Conservation (phyloP, 2,113 vertebrate genomes). For the Agelaius phoeniceus region DNA sequence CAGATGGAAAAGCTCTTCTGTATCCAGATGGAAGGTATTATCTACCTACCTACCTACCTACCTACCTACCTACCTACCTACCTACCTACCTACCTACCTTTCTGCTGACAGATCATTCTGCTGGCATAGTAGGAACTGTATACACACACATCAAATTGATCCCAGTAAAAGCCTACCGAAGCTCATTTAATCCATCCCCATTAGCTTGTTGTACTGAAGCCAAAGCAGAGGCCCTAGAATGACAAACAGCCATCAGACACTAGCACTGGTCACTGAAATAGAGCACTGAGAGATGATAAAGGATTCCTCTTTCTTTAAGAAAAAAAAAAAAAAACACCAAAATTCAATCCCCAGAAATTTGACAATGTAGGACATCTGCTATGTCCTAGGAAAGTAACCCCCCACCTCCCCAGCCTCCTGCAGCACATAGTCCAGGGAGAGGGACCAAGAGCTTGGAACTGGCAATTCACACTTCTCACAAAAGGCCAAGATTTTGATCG, state of each 20-base stretch:
- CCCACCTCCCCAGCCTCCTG: not conserved
- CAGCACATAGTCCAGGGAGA: rapidly evolving
- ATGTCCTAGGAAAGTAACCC: not conserved
- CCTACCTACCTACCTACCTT: not conserved
- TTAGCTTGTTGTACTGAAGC: not conserved
- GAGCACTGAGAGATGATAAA: not conserved
- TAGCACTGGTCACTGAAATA: not conserved
- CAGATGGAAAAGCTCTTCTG: not conserved
- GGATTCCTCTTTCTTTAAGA: not conserved
- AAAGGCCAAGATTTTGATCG: not conserved
- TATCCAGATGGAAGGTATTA: not conserved
- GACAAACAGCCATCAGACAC: not conserved
- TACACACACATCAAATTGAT: not conserved
- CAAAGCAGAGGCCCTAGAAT: not conserved
- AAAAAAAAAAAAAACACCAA: not conserved
- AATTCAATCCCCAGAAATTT: not conserved
- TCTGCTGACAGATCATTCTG: not conserved
- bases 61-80: not conserved
- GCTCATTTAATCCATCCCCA: not conserved
- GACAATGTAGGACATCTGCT: not conserved
- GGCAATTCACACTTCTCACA: not conserved
- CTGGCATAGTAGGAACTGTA: not conserved
- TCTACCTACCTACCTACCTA: not conserved
- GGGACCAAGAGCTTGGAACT: not conserved
- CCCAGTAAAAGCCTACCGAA: not conserved